Percentiles rank a stretch among this genome's conserved stretches.
Evolutionary conservation across 2,888 invertebrate genomes (phyloP).

Genomic region (Griposia aprilina): DNA sequence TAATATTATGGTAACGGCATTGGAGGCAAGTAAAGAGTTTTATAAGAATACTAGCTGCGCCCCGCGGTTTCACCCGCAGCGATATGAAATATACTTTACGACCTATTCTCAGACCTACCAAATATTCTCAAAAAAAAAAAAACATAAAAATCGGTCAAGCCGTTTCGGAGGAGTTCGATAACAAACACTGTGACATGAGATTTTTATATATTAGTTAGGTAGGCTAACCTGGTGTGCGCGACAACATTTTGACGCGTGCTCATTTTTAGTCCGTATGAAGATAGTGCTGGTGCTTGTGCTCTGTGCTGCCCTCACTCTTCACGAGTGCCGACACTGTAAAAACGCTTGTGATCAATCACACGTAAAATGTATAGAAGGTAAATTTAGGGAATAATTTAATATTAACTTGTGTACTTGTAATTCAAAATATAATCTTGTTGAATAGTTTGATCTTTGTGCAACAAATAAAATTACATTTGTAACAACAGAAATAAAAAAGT

Average conservation of each 20-base stretch:
- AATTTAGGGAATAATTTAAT: conserved; percentile 1
- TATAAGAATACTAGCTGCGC: conserved; percentile 21
- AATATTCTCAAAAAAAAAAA: too few relatives aligned
- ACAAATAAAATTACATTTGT: neutral
- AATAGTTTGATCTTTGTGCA: conserved; percentile 10
- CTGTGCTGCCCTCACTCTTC: conserved; percentile 27
- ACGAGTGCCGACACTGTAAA: conserved; percentile 18
- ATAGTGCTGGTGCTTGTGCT: conserved; percentile 5
- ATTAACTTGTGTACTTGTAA: neutral
- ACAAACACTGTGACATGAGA: too few relatives aligned
- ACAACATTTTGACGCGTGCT: neutral
- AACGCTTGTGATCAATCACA: neutral
- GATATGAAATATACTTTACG: too few relatives aligned
- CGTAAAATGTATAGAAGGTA: conserved; percentile 3
- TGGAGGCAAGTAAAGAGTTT: conserved; percentile 13
- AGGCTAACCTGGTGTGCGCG: conserved; percentile 5
- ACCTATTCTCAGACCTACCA: too few relatives aligned
- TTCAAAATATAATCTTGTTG: neutral
- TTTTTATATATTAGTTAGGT: too few relatives aligned
- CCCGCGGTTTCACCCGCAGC: too few relatives aligned
- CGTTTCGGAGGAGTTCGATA: too few relatives aligned
- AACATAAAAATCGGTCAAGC: too few relatives aligned
- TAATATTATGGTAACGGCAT: conserved; percentile 8
- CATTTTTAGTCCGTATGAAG: neutral
- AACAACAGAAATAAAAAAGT: neutral